A percentile compares a stretch with the other conserved stretches of the same genome.
Conservation (phyloP, 35 echinoderm and acorn worm genomes). For the Amphiura filiformis region DNA sequence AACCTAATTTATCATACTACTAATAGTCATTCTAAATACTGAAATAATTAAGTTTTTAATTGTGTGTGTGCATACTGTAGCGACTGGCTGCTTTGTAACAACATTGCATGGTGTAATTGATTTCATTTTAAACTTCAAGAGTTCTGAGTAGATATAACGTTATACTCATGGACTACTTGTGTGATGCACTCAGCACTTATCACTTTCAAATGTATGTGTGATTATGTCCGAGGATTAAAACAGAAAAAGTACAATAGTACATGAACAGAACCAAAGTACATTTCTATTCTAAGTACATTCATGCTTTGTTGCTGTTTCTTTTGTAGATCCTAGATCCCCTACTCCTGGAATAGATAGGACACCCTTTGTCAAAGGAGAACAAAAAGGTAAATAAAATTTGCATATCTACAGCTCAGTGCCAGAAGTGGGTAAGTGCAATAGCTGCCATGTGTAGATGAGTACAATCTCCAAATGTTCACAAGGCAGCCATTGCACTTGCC, state of each 20-base stretch:
- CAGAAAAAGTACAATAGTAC: no score
- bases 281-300: neutral
- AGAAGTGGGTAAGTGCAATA: no score
- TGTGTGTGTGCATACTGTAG: no score
- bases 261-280: no score
- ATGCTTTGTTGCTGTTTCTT: neutral
- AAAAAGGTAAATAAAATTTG: neutral
- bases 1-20: no score
- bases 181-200: neutral
- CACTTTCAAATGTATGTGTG: neutral
- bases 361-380: conserved; percentile 20
- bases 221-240: no score
- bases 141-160: neutral
- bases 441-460: neutral
- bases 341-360: neutral
- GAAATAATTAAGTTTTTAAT: no score
- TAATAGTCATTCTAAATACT: no score
- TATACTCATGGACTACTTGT: neutral
- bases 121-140: neutral
- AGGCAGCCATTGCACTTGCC: no score
- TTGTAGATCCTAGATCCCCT: neutral
- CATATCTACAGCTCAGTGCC: no score
- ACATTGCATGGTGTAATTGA: no score
- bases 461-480: neutral
- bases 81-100: no score